phyloP scores from a whole-genome alignment of 2,797 vertebrate species.

The Phoebastria nigripes region DNA sequence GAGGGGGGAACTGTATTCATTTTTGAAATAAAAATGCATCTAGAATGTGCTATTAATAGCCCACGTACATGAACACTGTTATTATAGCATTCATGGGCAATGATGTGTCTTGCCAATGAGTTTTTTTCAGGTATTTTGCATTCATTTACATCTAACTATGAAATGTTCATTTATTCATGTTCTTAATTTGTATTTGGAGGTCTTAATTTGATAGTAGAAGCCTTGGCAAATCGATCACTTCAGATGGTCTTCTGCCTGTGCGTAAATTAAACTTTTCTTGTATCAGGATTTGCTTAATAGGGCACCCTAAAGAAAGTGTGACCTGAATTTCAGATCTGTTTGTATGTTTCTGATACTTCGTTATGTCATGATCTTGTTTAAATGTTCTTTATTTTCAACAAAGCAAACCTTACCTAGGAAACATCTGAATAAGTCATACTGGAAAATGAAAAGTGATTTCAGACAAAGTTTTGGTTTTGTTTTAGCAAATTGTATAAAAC shows the following conservation, averaged over 20 bases:
- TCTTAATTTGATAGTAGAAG: not conserved
- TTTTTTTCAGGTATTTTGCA: not conserved
- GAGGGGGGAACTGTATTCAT: not conserved
- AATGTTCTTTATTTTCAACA: not conserved
- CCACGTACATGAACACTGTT: not conserved
- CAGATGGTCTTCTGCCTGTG: not conserved
- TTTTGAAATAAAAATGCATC: not conserved
- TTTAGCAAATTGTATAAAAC: not conserved
- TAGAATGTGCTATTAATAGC: not conserved
- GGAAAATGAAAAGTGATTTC: not conserved
- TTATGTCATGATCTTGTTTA: not conserved
- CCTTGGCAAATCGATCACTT: not conserved
- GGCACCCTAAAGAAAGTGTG: not conserved
- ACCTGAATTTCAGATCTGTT: not conserved
- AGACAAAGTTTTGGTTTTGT: not conserved
- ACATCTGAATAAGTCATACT: not conserved
- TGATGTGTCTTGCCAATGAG: rapidly evolving
- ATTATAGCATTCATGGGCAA: rapidly evolving
- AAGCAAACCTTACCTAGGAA: not conserved
- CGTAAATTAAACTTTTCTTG: not conserved
- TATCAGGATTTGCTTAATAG: not conserved
- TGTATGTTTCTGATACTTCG: not conserved
- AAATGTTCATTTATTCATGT: not conserved
- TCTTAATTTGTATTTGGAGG: not conserved
- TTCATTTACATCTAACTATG: not conserved